These are phyloP conservation scores for Nomada fucata DNA, from an alignment of 2,888 invertebrate genomes.

Conservation along the genomic window DNA sequence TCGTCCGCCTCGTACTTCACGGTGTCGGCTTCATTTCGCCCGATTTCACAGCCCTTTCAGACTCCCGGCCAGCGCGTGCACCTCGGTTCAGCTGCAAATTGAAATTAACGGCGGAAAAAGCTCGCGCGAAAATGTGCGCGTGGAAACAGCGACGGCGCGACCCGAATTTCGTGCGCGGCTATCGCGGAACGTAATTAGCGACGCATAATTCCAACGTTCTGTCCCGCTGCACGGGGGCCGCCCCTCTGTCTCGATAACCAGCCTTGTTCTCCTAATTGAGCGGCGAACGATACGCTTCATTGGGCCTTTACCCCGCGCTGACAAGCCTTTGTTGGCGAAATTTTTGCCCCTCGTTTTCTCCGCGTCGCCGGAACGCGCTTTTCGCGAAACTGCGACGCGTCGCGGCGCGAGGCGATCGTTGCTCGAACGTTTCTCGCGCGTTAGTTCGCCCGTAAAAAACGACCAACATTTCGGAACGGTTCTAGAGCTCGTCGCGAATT, in stretches of 20 bases:
- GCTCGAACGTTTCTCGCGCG: not conserved
- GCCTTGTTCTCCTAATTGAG: conserved; percentile 9
- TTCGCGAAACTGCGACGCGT: not conserved
- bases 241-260: conserved; percentile 7
- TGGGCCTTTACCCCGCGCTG: not conserved
- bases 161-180: conserved; percentile 16
- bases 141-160: not conserved
- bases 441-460: too few relatives aligned
- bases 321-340: not conserved
- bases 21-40: conserved; percentile 43
- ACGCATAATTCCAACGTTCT: conserved; percentile 19
- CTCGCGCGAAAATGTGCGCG: conserved; percentile 7
- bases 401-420: not conserved
- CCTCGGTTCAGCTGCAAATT: conserved; percentile 24
- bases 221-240: not conserved
- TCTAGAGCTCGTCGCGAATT: too few relatives aligned
- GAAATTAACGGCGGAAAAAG: conserved; percentile 52
- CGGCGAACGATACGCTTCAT: conserved; percentile 4
- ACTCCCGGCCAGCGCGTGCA: not conserved
- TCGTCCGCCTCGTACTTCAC: conserved; percentile 30
- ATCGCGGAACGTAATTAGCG: conserved; percentile 28
- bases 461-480: too few relatives aligned
- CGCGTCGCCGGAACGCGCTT: not conserved
- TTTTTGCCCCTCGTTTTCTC: not conserved
- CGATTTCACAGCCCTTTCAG: conserved; percentile 30